Percentiles rank a stretch among this genome's conserved stretches.
These are phyloP conservation scores for Nyctibius bracteatus DNA, from an alignment of 2,113 vertebrate genomes.

Conservation along the genomic window DNA sequence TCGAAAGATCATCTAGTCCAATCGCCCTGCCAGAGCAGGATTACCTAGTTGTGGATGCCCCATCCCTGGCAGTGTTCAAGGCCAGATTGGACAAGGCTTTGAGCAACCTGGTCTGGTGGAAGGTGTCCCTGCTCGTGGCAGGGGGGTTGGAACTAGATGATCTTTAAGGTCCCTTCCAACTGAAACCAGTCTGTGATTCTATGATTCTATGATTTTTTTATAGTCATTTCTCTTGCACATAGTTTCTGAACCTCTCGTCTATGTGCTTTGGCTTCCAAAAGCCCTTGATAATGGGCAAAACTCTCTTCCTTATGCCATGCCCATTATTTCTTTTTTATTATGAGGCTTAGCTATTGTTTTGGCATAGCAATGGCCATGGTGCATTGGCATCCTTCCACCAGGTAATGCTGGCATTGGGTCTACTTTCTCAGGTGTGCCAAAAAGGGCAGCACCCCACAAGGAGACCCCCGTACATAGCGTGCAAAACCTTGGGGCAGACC, in stretches of 20 bases:
- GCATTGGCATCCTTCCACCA: neutral
- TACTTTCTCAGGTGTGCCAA: neutral
- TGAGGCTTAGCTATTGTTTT: neutral
- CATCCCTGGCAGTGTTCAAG: too few species aligned
- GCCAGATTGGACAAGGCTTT: too few species aligned
- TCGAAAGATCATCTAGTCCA: too few species aligned
- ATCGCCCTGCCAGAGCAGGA: too few species aligned
- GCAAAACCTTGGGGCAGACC: neutral
- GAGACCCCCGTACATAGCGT: accelerated
- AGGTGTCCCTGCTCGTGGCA: too few species aligned
- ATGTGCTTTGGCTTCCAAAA: neutral
- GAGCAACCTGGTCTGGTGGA: too few species aligned
- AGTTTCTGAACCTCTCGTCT: neutral
- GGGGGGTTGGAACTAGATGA: too few species aligned
- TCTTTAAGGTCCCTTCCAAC: too few species aligned
- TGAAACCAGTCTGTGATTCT: too few species aligned
- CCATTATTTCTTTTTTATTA: neutral
- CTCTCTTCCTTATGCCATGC: neutral
- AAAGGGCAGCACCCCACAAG: neutral
- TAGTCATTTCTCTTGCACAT: neutral
- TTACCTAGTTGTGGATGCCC: too few species aligned
- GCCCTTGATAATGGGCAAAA: neutral
- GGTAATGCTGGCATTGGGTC: neutral
- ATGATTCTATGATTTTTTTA: too few species aligned
- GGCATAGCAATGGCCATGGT: neutral